These are phyloP conservation scores for Podarcis muralis DNA, from an alignment of 2,113 vertebrate genomes.

Conservation along the genomic window DNA sequence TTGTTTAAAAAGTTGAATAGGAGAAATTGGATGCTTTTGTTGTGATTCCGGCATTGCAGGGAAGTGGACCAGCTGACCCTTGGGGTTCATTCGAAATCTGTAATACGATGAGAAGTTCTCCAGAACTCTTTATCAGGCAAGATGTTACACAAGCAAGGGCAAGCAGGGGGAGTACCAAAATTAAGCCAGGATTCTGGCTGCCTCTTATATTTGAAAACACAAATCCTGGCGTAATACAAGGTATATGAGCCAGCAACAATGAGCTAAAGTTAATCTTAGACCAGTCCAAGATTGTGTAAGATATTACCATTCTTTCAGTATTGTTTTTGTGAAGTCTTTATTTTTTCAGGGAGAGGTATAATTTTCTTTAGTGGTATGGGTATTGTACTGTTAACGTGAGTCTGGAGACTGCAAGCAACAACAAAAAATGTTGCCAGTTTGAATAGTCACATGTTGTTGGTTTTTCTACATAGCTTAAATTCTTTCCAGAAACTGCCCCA, in stretches of 20 bases:
- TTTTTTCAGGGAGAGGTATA: rapidly evolving
- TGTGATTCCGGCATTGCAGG: no score
- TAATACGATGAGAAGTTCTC: no score
- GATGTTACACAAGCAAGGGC: no score
- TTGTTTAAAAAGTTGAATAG: no score
- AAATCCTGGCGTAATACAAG: no score
- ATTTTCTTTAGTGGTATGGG: background rate
- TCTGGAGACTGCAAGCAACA: background rate
- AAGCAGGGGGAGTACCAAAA: no score
- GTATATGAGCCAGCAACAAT: background rate
- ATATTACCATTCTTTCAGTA: background rate
- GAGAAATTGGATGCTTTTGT: no score
- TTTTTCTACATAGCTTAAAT: background rate
- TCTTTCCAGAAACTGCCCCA: background rate
- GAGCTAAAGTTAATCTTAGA: background rate
- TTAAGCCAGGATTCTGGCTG: no score
- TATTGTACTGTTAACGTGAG: background rate
- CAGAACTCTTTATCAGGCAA: no score
- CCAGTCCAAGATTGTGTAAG: background rate
- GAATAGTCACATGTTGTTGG: background rate
- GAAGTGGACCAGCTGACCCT: no score
- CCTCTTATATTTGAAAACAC: background rate
- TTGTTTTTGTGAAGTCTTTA: background rate
- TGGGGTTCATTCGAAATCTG: no score
- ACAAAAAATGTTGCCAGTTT: background rate